A percentile compares a stretch with the other conserved stretches of the same genome.
Conservation (phyloP, 2,113 vertebrate species). For the Oreochromis tanganicae region DNA sequence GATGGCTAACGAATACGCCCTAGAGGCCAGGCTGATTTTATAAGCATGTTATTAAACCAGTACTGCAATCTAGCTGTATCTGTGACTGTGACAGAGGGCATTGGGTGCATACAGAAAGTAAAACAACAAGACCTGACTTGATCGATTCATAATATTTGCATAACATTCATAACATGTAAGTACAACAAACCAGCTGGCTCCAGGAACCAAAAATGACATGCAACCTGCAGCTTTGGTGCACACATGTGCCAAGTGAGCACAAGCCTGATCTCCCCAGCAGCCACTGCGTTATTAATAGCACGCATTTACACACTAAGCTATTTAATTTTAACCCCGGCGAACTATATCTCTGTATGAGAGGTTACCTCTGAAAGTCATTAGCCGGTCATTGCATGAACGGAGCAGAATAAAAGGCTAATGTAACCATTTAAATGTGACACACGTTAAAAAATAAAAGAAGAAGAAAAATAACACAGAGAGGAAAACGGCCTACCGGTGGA, state of each 20-base stretch:
- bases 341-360: constrained; percentile 38
- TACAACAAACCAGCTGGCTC: neutral
- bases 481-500: constrained; percentile 42
- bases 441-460: neutral
- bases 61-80: neutral
- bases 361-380: constrained; percentile 46
- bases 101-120: neutral
- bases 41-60: neutral
- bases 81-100: neutral
- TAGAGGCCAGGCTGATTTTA: neutral
- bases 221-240: neutral
- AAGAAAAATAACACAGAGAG: neutral
- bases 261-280: neutral
- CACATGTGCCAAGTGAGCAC: neutral
- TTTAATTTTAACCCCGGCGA: constrained; percentile 53
- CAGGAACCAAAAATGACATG: neutral
- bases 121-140: neutral
- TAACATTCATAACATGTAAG: neutral
- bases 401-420: neutral
- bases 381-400: neutral
- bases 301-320: constrained; percentile 35
- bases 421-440: neutral
- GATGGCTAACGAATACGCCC: neutral
- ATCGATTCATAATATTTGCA: neutral
- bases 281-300: constrained; percentile 11